These are phyloP conservation scores for Actinemys pallida DNA, from an alignment of 2,113 vertebrate species.

Conservation along the genomic window DNA sequence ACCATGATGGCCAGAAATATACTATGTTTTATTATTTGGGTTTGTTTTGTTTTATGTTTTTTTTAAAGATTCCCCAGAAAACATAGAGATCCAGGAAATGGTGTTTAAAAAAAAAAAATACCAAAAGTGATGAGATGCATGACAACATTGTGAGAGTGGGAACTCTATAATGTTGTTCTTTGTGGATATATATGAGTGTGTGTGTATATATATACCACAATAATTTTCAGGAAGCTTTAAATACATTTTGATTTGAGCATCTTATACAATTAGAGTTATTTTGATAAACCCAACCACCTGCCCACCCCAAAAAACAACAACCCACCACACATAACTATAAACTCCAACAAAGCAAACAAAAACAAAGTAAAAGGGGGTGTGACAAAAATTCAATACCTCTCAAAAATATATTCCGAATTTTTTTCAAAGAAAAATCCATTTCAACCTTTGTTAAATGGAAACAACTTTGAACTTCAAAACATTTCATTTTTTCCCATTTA, in stretches of 20 bases:
- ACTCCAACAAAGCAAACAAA: too few relatives aligned
- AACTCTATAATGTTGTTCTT: not conserved
- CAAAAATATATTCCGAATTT: too few relatives aligned
- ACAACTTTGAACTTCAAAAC: not conserved
- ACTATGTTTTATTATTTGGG: conserved; percentile 4
- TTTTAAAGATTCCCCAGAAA: not conserved
- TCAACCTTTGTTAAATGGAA: not conserved
- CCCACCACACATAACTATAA: too few relatives aligned
- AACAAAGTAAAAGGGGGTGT: too few relatives aligned
- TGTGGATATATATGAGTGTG: accelerated
- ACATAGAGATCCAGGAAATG: not conserved
- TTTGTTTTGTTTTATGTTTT: not conserved
- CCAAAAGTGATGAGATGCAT: not conserved
- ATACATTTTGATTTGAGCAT: not conserved
- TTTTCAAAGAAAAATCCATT: too few relatives aligned
- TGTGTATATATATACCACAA: accelerated
- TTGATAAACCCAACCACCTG: not conserved
- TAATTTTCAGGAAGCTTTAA: not conserved
- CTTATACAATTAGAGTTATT: not conserved
- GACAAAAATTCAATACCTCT: too few relatives aligned
- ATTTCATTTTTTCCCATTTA: not conserved
- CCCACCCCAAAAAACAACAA: not conserved
- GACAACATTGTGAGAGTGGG: not conserved
- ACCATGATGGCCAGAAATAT: not conserved
- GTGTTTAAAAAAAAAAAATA: not conserved